Conservation (phyloP, 1,140 invertebrate genomes). For the Liolophura sinensis region DNA sequence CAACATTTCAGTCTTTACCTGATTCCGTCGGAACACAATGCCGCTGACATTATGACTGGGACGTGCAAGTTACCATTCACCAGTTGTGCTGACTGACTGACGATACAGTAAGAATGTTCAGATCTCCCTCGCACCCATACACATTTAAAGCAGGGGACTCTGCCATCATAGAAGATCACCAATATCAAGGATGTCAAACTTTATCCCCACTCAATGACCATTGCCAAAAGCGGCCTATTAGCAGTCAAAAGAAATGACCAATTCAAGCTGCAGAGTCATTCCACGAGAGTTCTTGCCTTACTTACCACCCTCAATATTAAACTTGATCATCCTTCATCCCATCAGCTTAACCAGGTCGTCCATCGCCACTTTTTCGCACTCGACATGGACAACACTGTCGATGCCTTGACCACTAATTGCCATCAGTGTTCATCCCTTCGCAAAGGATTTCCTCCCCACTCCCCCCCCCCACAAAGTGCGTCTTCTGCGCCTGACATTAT, state of each 20-base stretch:
- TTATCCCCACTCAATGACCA: conserved; percentile 9
- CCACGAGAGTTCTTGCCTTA: conserved; percentile 10
- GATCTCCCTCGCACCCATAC: no score
- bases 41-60: no score
- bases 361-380: conserved; percentile 5
- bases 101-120: no score
- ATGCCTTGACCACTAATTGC: no score
- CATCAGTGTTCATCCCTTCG: not conserved
- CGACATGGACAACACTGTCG: no score
- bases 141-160: conserved; percentile 12
- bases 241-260: conserved; percentile 7
- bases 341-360: conserved; percentile 17
- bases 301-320: conserved; percentile 21
- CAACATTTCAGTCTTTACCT: conserved; percentile 9
- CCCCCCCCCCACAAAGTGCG: conserved; percentile 5
- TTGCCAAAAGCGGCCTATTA: conserved; percentile 18
- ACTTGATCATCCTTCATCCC: conserved; percentile 9
- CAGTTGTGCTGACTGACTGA: no score
- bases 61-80: no score
- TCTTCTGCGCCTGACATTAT: conserved; percentile 14
- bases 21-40: not conserved
- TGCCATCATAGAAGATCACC: conserved; percentile 13
- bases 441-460: conserved; percentile 7
- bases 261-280: conserved; percentile 8
- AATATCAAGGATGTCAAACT: conserved; percentile 23